These are phyloP conservation scores for Brachionus asplanchnoidis DNA, from an alignment of 1,140 invertebrate species.

Conservation along the genomic window DNA sequence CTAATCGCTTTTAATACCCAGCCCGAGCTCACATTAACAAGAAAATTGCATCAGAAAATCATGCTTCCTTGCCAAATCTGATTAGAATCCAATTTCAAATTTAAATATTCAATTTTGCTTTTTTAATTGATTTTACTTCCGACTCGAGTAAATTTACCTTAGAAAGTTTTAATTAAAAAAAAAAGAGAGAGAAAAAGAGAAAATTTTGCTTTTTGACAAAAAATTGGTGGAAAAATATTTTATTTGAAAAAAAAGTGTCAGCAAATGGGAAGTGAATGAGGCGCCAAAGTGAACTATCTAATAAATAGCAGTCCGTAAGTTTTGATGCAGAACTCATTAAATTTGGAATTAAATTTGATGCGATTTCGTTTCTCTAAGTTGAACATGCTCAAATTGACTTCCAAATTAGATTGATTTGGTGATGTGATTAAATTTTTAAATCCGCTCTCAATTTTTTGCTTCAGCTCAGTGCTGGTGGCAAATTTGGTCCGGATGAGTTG, in stretches of 20 bases:
- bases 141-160: neutral
- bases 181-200: neutral
- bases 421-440: neutral
- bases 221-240: neutral
- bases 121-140: neutral
- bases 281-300: neutral
- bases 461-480: neutral
- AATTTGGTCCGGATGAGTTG: neutral
- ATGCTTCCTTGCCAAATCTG: neutral
- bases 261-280: neutral
- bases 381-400: conserved; percentile 24
- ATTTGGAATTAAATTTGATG: conserved; percentile 30
- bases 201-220: too few relatives aligned
- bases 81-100: neutral
- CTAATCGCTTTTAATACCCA: neutral
- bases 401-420: neutral
- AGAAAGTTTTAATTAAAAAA: neutral
- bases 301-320: conserved; percentile 38
- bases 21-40: neutral
- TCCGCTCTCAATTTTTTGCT: neutral
- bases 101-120: neutral
- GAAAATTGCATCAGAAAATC: neutral
- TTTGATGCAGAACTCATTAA: conserved; percentile 38
- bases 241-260: neutral
- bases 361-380: conserved; percentile 31